These are phyloP conservation scores for Drosophila tristis DNA, from an alignment of 1,140 invertebrate species.

Conservation along the genomic window DNA sequence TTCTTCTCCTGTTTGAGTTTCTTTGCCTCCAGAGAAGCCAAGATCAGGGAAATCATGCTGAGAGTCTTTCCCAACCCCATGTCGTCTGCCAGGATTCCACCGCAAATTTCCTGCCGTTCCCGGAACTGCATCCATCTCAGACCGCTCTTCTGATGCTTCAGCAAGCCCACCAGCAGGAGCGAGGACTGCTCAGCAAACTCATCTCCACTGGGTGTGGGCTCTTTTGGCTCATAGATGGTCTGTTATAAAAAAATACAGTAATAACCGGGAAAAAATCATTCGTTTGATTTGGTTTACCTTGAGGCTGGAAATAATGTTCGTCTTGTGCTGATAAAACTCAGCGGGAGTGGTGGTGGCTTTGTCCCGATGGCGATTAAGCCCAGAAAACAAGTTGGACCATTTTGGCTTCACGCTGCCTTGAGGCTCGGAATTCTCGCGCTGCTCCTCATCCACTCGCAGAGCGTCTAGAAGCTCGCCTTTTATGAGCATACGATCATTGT, in stretches of 20 bases:
- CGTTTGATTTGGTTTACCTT: conserved; percentile 18
- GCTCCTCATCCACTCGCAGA: conserved; percentile 15
- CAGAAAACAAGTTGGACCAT: conserved; percentile 40
- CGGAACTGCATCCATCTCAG: conserved; percentile 94
- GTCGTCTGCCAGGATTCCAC: conserved; percentile 63
- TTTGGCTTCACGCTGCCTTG: conserved; percentile 11
- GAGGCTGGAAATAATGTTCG: conserved; percentile 44
- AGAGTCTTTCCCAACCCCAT: conserved; percentile 89
- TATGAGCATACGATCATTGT: conserved; percentile 9
- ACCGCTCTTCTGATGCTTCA: conserved; percentile 84
- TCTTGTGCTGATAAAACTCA: conserved; percentile 49
- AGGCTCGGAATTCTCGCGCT: background rate
- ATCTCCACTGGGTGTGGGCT: background rate
- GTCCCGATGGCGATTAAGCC: conserved; percentile 37
- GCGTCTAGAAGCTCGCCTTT: conserved; percentile 30
- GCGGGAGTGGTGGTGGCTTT: conserved; percentile 12
- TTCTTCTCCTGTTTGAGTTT: background rate
- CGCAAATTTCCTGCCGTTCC: conserved; percentile 87
- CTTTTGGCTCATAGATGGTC: conserved; percentile 35
- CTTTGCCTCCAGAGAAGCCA: conserved; percentile 77
- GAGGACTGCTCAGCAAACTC: conserved; percentile 33
- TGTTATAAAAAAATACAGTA: background rate
- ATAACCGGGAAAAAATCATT: background rate
- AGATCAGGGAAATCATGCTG: conserved; percentile 93
- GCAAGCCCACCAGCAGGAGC: conserved; percentile 24